Base-by-base conservation (phyloP, 2,113 vertebrate species). In the Collichthys lucidus region DNA sequence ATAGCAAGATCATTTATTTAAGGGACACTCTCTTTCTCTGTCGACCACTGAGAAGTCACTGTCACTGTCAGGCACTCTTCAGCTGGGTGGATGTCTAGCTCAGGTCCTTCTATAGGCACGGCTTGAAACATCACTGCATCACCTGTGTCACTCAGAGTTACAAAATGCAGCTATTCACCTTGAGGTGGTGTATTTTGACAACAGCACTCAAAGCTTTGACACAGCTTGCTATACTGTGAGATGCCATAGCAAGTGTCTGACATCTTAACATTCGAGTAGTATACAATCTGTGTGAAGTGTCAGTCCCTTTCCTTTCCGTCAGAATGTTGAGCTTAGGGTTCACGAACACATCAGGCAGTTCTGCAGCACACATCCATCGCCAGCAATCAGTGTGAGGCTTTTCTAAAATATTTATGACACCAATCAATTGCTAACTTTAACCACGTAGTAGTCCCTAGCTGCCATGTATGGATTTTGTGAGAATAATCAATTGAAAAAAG, bases 1-100 rank as follows among this genome's bases (percentile, higher is more conserved):
- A 65, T 53, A 52, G 59, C 8, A 49, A 55, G 59, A 74, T 82
- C n/a, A 77, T 79, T 83, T 87, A 74, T 71, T 79, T 71, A 70
- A 61, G n/a, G 24, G 49, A 52, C 46, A 7, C 55, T 69, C 57
- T 75, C 35, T 62, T 59, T 69, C 62, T 74, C 44, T 44, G 47
- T 20, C 29, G 59, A 19, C 62, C 20, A 26, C 72, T 31, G 24
- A 73, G 63, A 77, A 47, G 73, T 83, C 84, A 74, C 49, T 74
- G 69, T 62, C 55, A 61, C 59, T 71, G 70, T 69, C 76, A 79
- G 61, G 19, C 12, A 26, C 66, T 29, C 60, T 29, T 72, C 61
- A 53, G 71, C 53, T 52, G 50, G 24, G 19, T 61, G 40, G 67
- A 74, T 26, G 35, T 24, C 42, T 71, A 62, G 61, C 69, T 47